These are phyloP conservation scores for Sorex maritimensis DNA, from an alignment of 2,797 vertebrate species.

Conservation along the genomic window DNA sequence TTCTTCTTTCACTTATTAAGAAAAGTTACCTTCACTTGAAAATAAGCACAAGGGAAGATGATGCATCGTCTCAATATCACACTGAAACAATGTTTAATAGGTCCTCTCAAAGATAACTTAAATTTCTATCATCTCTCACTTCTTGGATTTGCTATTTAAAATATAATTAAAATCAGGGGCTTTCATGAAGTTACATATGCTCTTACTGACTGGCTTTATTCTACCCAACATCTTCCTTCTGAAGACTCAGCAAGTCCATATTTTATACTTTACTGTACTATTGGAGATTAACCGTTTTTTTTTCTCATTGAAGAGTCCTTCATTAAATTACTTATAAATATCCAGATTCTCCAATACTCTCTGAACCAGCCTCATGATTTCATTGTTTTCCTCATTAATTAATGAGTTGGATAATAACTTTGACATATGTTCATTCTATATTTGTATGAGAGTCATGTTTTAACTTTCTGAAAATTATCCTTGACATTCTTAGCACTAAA, in stretches of 20 bases:
- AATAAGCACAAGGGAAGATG: not conserved
- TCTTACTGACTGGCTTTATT: not conserved
- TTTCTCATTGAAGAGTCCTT: constrained; percentile 41
- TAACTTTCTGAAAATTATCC: constrained; percentile 57
- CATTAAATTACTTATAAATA: constrained; percentile 47
- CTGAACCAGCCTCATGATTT: constrained; percentile 62
- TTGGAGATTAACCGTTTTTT: constrained; percentile 24
- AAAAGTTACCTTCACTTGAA: constrained; percentile 28
- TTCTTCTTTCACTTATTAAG: constrained; percentile 40
- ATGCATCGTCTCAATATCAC: not conserved
- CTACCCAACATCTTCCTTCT: constrained; percentile 42
- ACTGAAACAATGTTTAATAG: not conserved
- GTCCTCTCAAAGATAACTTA: not conserved
- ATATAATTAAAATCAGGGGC: not conserved
- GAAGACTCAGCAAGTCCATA: not conserved
- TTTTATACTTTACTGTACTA: not conserved
- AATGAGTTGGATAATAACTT: constrained; percentile 41
- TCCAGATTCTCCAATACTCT: constrained; percentile 15
- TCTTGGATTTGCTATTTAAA: constrained; percentile 37
- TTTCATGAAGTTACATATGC: constrained; percentile 32
- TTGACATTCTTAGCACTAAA: constrained; percentile 5
- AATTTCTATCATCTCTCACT: constrained; percentile 31
- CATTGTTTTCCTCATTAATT: constrained; percentile 59
- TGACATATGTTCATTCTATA: constrained; percentile 36
- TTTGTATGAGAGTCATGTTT: not conserved